phyloP scores from a whole-genome alignment of 2,888 invertebrate species.

The Lepidonotus clava region DNA sequence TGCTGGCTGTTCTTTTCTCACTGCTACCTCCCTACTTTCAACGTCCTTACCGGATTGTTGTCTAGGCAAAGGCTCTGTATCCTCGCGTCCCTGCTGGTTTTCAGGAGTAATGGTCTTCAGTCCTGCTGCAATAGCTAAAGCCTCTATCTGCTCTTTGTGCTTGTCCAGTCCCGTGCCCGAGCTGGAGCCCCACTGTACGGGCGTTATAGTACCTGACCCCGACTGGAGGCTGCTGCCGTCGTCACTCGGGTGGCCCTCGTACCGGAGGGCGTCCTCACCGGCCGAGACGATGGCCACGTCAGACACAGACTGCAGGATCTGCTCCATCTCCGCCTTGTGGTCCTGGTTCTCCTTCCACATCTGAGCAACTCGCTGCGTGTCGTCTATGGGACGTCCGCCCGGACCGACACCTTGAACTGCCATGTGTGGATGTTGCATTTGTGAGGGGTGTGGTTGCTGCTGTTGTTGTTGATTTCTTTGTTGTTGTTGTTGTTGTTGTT shows the following conservation, averaged over 20 bases:
- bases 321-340: conserved; percentile 60
- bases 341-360: conserved; percentile 61
- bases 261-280: conserved; percentile 15
- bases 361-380: conserved; percentile 51
- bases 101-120: not conserved
- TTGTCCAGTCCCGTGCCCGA: not conserved
- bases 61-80: not conserved
- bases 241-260: conserved; percentile 37
- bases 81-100: not conserved
- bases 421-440: too few species aligned
- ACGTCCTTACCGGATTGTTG: too few species aligned
- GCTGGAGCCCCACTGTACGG: not conserved
- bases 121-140: conserved; percentile 4
- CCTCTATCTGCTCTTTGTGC: not conserved
- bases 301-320: conserved; percentile 55
- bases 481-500: not conserved
- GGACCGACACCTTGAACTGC: too few species aligned
- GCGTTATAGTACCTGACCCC: not conserved
- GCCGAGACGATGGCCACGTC: conserved; percentile 30
- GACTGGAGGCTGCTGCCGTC: conserved; percentile 33
- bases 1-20: not conserved
- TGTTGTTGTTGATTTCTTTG: not conserved
- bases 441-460: not conserved
- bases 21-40: not conserved
- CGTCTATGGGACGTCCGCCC: not conserved